Base-by-base conservation (phyloP, 1,140 invertebrate species). In the Fopius arisanus region DNA sequence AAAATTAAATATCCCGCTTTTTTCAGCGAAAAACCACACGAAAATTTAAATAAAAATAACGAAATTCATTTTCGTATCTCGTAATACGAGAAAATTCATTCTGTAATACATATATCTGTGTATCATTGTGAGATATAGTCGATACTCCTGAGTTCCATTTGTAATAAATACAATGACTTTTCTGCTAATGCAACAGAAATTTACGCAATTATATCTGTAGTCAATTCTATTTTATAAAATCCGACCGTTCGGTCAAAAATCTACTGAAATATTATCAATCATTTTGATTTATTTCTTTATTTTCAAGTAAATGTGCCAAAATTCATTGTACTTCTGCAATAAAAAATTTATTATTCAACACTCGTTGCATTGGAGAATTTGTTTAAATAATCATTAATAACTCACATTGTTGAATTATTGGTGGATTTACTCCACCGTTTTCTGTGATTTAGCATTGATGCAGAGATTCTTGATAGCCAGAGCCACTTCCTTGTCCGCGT, bases 401-500 rank as follows among this genome's bases (percentile, higher is more conserved):
- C 67, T 51, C 72, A 72, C 40, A 75, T 72, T 29, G 69, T 67
- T 23, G 69, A 67, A 72, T 70, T 37, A 62, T 51, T 29, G 33
- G 33, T 7, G 33, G 9, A 65, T 62, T 48, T 75, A 69, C 65
- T 70, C 67, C 26, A 69, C 4, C 43, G 23, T 70, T 68, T 54
- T 65, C 3, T 63, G 70, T 37, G 28, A 19, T 65, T 65, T 31
- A 16, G 29, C 2, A 31, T n/a, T 65, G 6, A 65, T 16, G 12
- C 81, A 83, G 2, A 83, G 23, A 0, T 76, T 71, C 63, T 82
- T 84, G 21, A 84, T 78, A 0, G 72, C 79, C 10, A 73, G 65
- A n/a, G 69, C 78, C 0, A 80, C 77, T 73, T 84, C 81, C 59
- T 67, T 80, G 1, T 83, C 76, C 19, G 79, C 78, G 19, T 51